Percentiles rank a stretch among this genome's conserved stretches.
Evolutionary conservation across 2,797 vertebrate genomes (phyloP).

Genomic region (Sphenodon punctatus): DNA sequence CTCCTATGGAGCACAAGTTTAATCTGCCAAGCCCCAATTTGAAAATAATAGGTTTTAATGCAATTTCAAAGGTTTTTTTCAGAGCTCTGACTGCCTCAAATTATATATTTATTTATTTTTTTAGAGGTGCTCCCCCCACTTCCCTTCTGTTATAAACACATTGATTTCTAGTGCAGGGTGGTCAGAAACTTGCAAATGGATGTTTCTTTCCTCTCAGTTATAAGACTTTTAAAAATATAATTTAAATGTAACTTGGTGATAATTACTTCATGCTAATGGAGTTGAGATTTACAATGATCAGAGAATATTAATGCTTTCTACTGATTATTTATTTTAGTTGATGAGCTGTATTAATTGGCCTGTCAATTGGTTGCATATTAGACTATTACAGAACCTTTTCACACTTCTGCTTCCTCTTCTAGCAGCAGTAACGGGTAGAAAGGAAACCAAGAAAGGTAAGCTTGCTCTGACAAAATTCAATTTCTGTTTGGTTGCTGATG

Average conservation of each 20-base stretch:
- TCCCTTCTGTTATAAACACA: background rate
- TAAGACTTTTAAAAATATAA: conserved; percentile 6
- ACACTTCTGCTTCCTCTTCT: too few relatives aligned
- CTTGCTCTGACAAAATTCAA: too few relatives aligned
- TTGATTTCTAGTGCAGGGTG: background rate
- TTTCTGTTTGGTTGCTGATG: too few relatives aligned
- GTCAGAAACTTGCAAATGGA: background rate
- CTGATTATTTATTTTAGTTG: too few relatives aligned
- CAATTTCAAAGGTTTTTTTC: background rate
- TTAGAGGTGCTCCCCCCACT: too few relatives aligned
- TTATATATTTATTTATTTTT: background rate
- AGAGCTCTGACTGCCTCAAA: background rate
- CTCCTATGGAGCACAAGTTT: too few relatives aligned
- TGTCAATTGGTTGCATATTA: conserved; percentile 10
- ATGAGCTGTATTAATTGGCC: too few relatives aligned
- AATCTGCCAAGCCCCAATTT: background rate
- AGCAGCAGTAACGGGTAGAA: too few relatives aligned
- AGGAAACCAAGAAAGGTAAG: too few relatives aligned
- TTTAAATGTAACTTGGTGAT: conserved; percentile 14
- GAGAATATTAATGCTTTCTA: too few relatives aligned
- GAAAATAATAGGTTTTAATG: background rate
- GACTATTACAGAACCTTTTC: background rate
- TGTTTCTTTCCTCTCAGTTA: background rate
- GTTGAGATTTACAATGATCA: conserved; percentile 8
- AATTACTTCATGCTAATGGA: conserved; percentile 18